These are phyloP conservation scores for Grallaria varia DNA, from an alignment of 2,113 vertebrate species.

Conservation along the genomic window DNA sequence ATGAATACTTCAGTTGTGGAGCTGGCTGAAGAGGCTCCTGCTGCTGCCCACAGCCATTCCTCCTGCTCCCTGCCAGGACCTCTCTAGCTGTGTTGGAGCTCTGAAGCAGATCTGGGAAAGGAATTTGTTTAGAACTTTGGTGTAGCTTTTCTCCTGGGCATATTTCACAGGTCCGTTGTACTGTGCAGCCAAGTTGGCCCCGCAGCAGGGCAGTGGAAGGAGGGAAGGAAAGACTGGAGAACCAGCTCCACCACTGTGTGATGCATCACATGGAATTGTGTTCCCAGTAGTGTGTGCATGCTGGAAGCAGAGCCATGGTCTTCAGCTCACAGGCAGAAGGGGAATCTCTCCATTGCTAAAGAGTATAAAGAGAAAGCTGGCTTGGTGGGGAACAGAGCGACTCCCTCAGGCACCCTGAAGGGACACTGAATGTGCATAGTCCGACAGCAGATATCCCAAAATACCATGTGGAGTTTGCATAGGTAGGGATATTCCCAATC, in stretches of 20 bases:
- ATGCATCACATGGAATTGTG: background rate
- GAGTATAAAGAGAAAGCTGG: background rate
- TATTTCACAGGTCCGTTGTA: background rate
- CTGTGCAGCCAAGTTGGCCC: background rate
- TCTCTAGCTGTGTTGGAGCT: background rate
- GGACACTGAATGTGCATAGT: background rate
- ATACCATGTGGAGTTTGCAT: background rate
- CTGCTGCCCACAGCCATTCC: rapidly evolving
- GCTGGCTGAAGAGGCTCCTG: background rate
- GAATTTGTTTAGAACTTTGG: background rate
- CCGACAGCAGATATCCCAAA: background rate
- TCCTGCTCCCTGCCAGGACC: background rate
- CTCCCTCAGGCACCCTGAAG: background rate
- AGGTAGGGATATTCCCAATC: background rate
- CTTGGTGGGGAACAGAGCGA: background rate
- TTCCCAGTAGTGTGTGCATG: background rate
- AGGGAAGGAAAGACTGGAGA: background rate
- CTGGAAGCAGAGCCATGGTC: background rate
- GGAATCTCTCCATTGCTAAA: background rate
- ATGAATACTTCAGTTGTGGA: rapidly evolving
- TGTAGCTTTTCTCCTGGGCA: background rate
- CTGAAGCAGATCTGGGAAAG: background rate
- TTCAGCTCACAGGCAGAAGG: background rate
- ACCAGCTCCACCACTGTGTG: background rate
- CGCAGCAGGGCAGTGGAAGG: background rate